Base-by-base conservation (phyloP, 2,888 invertebrate species). In the Rhamphomyia laevipes region DNA sequence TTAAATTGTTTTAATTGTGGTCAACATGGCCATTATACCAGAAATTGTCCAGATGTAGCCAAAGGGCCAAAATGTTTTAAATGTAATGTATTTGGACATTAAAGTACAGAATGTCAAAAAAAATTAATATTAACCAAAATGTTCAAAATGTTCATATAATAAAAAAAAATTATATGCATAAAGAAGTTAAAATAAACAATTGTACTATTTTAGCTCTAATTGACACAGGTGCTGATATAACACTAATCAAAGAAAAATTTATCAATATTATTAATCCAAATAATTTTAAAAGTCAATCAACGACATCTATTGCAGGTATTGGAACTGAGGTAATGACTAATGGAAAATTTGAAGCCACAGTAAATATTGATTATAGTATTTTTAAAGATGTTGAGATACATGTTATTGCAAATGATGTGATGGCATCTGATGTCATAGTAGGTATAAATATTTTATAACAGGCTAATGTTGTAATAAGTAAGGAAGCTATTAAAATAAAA, bases 51-150 rank as follows among this genome's bases (percentile, higher is more conserved):
- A 35, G 37, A 55, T 4, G 58, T 55, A 31, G 38, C 50, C 5
- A 60, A 59, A 47, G 61, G 58, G 16, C 49, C 57, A 6, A 62
- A 63, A 53, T 63, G 63, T 49, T 64, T 63, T 44, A 55, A 43
- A 45, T 63, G 61, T 46, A 54, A 59, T 12, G 43, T 53, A 6
- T 61, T 53, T 50, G 60, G 62, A 2, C 61, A 61, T 47, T 57
- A 53, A 41, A 27, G 42, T 15, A 9, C 38, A 10, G 41, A 40
- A 11, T 49, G 49, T 21, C 18, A n/a, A 46, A 46, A 38, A 16
- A 48, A 38, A 15, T 13, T 18, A 4, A 12, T 10, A 44, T 15
- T 13, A 30, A 43, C 5, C 9, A 23, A 13, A 30, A 43, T 15
- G n/a, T 11, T 10, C 33, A n/a, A n/a, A n/a, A 33, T 38, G 30